phyloP scores from a whole-genome alignment of 2,113 vertebrate genomes.

The Ceratotherium simum region DNA sequence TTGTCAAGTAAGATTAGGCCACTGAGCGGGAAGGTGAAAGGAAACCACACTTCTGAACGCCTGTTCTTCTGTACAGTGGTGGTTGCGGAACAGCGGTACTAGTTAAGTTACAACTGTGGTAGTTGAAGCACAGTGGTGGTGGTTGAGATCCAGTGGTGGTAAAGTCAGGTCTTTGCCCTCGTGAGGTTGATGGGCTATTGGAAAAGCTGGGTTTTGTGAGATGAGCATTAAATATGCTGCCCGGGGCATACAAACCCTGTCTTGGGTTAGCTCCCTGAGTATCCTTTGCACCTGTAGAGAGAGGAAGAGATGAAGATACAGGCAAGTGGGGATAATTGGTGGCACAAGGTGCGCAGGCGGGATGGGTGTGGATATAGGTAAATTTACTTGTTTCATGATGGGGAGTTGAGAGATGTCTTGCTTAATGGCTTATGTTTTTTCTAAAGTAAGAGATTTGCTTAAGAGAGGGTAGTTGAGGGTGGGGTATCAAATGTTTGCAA shows the following conservation, averaged over 20 bases:
- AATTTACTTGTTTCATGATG: not conserved
- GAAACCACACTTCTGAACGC: fast-evolving
- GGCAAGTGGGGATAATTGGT: too few species aligned
- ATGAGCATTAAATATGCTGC: not conserved
- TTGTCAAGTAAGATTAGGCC: not conserved
- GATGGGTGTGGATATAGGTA: not conserved
- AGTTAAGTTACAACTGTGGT: too few species aligned
- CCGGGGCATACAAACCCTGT: too few species aligned
- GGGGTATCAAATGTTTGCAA: not conserved
- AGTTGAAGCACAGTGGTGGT: too few species aligned
- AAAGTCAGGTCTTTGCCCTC: not conserved
- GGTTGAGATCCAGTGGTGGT: not conserved
- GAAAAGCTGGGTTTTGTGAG: not conserved
- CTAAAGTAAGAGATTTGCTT: not conserved
- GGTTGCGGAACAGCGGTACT: not conserved
- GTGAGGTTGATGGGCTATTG: not conserved
- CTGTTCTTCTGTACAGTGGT: fast-evolving
- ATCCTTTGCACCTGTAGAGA: fast-evolving
- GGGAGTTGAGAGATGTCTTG: not conserved
- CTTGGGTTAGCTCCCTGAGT: not conserved
- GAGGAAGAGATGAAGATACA: not conserved
- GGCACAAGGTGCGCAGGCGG: not conserved
- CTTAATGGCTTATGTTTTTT: not conserved
- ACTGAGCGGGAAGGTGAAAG: not conserved
- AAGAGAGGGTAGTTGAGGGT: not conserved